phyloP scores from a whole-genome alignment of 2,888 invertebrate genomes.

The Aporophyla lueneburgensis region DNA sequence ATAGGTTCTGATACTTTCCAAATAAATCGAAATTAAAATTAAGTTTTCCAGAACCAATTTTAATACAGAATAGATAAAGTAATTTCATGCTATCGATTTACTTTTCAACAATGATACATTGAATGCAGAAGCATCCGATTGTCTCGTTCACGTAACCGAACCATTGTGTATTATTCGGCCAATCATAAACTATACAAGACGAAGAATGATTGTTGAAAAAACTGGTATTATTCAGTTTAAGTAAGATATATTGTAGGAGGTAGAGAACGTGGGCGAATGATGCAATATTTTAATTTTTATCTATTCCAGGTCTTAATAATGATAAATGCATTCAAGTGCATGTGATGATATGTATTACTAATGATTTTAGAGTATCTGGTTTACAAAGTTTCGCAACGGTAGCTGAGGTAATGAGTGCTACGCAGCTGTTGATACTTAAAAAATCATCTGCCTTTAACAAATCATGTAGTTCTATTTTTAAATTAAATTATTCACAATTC shows the following conservation, averaged over 20 bases:
- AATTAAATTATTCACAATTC: background rate
- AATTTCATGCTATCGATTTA: slow-evolving; percentile 33
- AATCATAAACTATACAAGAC: slow-evolving; percentile 45
- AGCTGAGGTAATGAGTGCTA: background rate
- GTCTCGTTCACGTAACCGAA: slow-evolving; percentile 36
- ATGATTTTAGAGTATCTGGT: slow-evolving; percentile 34
- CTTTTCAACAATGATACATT: slow-evolving; percentile 24
- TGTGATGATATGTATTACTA: slow-evolving; percentile 23
- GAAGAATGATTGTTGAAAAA: slow-evolving; percentile 53
- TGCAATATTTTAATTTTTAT: slow-evolving; percentile 65
- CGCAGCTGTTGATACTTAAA: background rate
- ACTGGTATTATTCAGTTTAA: slow-evolving; percentile 61
- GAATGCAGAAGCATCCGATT: slow-evolving; percentile 24
- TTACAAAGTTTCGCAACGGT: background rate
- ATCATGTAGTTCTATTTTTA: background rate
- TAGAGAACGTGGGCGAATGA: slow-evolving; percentile 55
- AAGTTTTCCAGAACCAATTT: slow-evolving; percentile 23
- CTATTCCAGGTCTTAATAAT: slow-evolving; percentile 55
- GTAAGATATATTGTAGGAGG: slow-evolving; percentile 59
- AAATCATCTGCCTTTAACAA: background rate
- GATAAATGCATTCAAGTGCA: slow-evolving; percentile 55
- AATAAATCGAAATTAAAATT: slow-evolving; percentile 18
- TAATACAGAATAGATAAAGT: slow-evolving; percentile 18
- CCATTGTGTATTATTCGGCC: slow-evolving; percentile 34
- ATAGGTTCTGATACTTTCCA: slow-evolving; percentile 30